Percentiles rank a stretch among this genome's conserved stretches.
These are phyloP conservation scores for Lithophane leautieri DNA, from an alignment of 2,888 invertebrate genomes.

Conservation along the genomic window DNA sequence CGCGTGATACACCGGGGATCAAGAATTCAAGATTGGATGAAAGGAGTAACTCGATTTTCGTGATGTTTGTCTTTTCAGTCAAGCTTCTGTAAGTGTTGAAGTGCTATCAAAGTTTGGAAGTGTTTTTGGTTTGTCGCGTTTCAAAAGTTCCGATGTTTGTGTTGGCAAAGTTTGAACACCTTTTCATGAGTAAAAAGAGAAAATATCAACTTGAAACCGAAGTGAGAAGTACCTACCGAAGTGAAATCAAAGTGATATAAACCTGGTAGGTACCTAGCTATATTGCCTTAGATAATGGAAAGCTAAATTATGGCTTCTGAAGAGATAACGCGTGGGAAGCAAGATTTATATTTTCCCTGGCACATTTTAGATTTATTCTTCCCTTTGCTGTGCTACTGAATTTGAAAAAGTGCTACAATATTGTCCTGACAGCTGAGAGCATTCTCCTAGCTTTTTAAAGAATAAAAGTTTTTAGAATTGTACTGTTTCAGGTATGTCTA, in stretches of 20 bases:
- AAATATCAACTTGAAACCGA: constrained; percentile 4
- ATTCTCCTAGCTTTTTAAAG: constrained; percentile 2
- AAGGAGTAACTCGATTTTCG: constrained; percentile 23
- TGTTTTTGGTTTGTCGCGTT: constrained; percentile 18
- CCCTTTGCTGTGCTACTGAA: background rate
- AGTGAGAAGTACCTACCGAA: background rate
- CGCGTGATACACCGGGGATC: constrained; percentile 22
- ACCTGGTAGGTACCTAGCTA: background rate
- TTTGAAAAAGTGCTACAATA: constrained; percentile 29
- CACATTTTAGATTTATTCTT: constrained; percentile 16
- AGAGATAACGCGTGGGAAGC: constrained; percentile 19
- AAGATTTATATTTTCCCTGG: constrained; percentile 15
- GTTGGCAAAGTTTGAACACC: constrained; percentile 17
- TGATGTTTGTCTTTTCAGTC: constrained; percentile 27
- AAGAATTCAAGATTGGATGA: constrained; percentile 7
- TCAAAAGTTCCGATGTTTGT: constrained; percentile 23
- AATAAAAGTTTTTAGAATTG: constrained; percentile 16
- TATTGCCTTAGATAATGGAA: background rate
- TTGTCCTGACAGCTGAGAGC: constrained; percentile 32
- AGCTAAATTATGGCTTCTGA: background rate
- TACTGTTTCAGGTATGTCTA: background rate
- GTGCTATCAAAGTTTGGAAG: constrained; percentile 35
- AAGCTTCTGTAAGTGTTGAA: background rate
- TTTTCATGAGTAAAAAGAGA: constrained; percentile 17
- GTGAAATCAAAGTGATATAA: background rate